These are phyloP conservation scores for Enteromius radiatus DNA, from an alignment of 2,797 vertebrate species.

Conservation along the genomic window DNA sequence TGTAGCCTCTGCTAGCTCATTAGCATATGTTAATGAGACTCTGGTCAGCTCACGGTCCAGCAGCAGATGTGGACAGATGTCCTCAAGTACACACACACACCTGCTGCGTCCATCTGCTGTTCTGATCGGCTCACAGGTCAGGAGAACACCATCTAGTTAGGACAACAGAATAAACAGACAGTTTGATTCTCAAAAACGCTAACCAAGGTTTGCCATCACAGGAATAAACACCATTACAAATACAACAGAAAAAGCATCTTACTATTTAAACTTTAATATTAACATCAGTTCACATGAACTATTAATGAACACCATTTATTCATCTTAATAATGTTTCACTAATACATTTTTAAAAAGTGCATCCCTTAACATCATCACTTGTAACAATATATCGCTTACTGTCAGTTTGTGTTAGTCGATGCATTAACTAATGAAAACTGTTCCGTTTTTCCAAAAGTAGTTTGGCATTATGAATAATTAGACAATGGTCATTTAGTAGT, in stretches of 20 bases:
- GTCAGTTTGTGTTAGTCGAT: background rate
- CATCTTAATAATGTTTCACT: background rate
- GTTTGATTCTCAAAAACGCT: background rate
- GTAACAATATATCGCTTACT: background rate
- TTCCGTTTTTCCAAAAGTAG: background rate
- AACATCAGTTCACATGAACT: background rate
- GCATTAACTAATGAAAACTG: background rate
- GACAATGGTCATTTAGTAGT: too few species aligned
- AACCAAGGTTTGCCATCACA: background rate
- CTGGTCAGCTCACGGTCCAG: background rate
- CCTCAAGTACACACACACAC: background rate
- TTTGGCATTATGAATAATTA: background rate
- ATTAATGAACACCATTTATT: background rate
- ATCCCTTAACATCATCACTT: background rate
- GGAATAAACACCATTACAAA: background rate
- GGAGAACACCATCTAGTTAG: constrained; percentile 14
- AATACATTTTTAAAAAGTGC: background rate
- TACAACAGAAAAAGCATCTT: background rate
- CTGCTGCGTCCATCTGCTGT: background rate
- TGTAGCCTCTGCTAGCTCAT: background rate
- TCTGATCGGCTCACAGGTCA: constrained; percentile 14
- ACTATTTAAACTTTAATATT: background rate
- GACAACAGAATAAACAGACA: background rate
- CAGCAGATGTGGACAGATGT: constrained; percentile 45
- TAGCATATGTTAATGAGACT: constrained; percentile 10